A percentile compares a stretch with the other conserved stretches of the same genome.
Evolutionary conservation across 2,888 invertebrate species (phyloP).

Genomic region (Aphidius colemani): DNA sequence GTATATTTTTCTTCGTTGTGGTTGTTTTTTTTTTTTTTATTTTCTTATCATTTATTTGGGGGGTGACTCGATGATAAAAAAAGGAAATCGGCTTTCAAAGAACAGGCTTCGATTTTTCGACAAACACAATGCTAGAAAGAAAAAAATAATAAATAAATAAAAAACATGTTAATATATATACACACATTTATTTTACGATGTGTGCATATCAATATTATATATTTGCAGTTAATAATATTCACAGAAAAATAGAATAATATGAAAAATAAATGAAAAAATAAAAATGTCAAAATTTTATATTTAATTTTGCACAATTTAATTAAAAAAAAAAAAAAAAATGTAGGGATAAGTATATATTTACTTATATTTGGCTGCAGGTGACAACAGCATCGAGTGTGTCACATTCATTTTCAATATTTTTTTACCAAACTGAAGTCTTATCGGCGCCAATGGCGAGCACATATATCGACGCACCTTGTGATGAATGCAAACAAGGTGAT

Average conservation of each 20-base stretch:
- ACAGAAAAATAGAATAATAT: too few relatives aligned
- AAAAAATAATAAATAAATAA: too few relatives aligned
- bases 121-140: too few relatives aligned
- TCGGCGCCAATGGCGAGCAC: conserved; percentile 4
- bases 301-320: neutral
- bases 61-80: neutral
- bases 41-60: neutral
- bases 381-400: neutral
- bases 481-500: conserved; percentile 8
- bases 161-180: too few relatives aligned
- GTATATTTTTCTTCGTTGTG: conserved; percentile 7
- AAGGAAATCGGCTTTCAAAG: conserved; percentile 21
- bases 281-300: too few relatives aligned
- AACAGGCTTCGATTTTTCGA: conserved; percentile 25
- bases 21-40: conserved; percentile 1
- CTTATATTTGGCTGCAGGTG: conserved; percentile 18
- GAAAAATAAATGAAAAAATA: too few relatives aligned
- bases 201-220: too few relatives aligned
- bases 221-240: too few relatives aligned
- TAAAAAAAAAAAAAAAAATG: neutral
- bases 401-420: too few relatives aligned
- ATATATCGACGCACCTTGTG: conserved; percentile 19
- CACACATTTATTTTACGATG: too few relatives aligned
- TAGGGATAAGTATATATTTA: conserved; percentile 10
- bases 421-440: neutral